Evolutionary conservation across 2,113 vertebrate genomes (phyloP).

Genomic region (Rhinogobius similis): DNA sequence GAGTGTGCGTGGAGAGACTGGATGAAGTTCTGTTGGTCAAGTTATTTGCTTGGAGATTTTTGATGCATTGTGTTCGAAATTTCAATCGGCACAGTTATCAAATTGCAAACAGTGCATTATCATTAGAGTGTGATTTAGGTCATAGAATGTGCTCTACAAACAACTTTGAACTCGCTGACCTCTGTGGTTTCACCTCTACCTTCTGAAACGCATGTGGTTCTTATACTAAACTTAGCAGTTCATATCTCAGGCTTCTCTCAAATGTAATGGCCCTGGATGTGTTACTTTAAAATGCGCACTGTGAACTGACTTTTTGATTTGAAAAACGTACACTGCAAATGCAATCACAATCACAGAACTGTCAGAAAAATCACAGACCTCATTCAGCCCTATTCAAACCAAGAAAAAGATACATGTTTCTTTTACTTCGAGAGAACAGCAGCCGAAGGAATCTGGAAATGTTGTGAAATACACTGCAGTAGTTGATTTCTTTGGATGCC

Average conservation of each 20-base stretch:
- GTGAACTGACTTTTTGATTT: not conserved
- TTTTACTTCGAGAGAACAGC: not conserved
- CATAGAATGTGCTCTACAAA: not conserved
- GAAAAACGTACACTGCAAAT: not conserved
- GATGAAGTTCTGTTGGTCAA: not conserved
- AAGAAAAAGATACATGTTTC: not conserved
- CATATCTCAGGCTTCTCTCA: not conserved
- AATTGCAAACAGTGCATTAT: not conserved
- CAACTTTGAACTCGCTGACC: not conserved
- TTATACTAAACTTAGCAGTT: not conserved
- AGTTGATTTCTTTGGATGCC: not conserved
- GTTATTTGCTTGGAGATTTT: not conserved
- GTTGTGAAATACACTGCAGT: not conserved
- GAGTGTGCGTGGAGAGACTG: not conserved
- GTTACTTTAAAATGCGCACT: not conserved
- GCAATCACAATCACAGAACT: not conserved
- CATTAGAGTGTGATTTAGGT: not conserved
- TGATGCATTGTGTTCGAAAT: not conserved
- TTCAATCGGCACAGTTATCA: not conserved
- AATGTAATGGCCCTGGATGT: not conserved
- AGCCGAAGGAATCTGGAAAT: not conserved
- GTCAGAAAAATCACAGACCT: no score
- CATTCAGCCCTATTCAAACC: not conserved
- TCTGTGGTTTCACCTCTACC: not conserved
- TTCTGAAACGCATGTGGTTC: not conserved